A percentile compares a stretch with the other conserved stretches of the same genome.
phyloP scores from a whole-genome alignment of 2,113 vertebrate species.

The Otus sunia region DNA sequence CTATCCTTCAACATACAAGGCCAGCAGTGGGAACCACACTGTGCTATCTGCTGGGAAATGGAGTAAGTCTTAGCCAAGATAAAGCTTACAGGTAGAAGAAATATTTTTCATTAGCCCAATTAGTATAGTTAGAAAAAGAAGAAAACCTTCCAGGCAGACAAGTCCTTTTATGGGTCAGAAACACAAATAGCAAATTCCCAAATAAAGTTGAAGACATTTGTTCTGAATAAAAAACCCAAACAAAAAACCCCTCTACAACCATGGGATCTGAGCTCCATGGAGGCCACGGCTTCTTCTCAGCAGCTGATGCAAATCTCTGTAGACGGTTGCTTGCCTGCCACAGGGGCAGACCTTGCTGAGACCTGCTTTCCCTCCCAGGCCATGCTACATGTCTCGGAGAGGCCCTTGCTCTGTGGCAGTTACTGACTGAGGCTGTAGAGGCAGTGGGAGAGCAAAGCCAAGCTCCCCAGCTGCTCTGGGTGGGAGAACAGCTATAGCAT shows the following conservation, averaged over 20 bases:
- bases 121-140: not conserved
- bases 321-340: not conserved
- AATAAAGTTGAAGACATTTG: not conserved
- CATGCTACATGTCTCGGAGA: rapidly evolving
- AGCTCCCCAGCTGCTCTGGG: not conserved
- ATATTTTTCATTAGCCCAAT: not conserved
- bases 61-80: not conserved
- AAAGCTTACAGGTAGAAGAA: not conserved
- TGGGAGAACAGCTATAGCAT: not conserved
- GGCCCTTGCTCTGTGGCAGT: not conserved
- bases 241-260: rapidly evolving
- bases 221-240: not conserved
- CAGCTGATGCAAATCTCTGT: not conserved
- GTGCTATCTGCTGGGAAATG: not conserved
- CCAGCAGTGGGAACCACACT: not conserved
- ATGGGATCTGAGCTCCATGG: not conserved
- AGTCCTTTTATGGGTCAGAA: not conserved
- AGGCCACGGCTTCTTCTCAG: not conserved
- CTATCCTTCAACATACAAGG: not conserved
- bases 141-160: not conserved
- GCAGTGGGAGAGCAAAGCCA: not conserved
- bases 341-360: not conserved
- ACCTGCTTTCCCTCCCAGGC: not conserved
- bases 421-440: not conserved
- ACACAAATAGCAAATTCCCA: not conserved